Evolutionary conservation across 2,113 vertebrate genomes (phyloP), one percentile per base, ranked within the genome.

Genomic region (Pampusana beccarii): DNA sequence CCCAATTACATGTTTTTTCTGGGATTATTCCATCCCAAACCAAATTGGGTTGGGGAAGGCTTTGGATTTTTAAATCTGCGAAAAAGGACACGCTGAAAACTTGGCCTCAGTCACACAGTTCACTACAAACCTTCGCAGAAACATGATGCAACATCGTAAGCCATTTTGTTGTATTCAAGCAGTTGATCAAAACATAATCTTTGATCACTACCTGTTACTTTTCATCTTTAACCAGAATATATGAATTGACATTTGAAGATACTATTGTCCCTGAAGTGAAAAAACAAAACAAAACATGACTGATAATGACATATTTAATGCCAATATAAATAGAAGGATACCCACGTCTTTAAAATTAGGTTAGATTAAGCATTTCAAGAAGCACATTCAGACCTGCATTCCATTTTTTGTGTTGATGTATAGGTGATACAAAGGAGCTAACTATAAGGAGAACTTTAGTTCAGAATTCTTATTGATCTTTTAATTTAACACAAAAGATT

Each of bases 341-440:
- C 16, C 51, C 0, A 1, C 26, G 8, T 29, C 50, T 94, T 93
- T 77, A 87, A 87, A 90, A 61, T 60, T 11, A 57, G 10, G 21
- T 72, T 53, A 65, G 53, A 95, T 53, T 36, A 72, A 72, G 9
- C 87, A 84, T 91, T 88, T 85, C 58, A 75, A 21, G 57, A 80
- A 79, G 8, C 16, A 29, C 21, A 31, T 82, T 65, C 15, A 58
- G 36, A 25, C 34, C 50, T 65, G 11, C 25, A 72, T 86, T 70
- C 38, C 15, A 44, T 90, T 94, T 80, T 86, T 73, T 56, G 56
- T 38, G 13, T n/a, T 75, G 40, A 50, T 73, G 5, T 44, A 19
- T 24, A 85, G 56, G 33, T 17, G 58, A 14, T 58, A 46, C 21
- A 70, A 87, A 87, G 15, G 18, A n/a, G 6, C 8, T 71, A 21